Evolutionary conservation across 2,797 vertebrate species (phyloP).

Genomic region (Valencia hispanica): DNA sequence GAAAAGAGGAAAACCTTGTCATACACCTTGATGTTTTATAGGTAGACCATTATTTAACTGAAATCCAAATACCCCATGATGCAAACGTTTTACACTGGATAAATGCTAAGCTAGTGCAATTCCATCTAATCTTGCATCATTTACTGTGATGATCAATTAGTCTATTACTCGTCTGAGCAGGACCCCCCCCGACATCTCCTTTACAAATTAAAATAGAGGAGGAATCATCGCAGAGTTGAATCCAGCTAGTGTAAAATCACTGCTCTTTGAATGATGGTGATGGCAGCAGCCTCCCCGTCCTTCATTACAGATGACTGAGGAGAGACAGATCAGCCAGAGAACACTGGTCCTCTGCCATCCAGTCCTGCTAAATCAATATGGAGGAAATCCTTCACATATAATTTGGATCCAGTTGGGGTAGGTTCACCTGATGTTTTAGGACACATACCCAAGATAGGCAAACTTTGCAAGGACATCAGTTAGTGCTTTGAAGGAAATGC

Average conservation of each 20-base stretch:
- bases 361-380: conserved; percentile 62
- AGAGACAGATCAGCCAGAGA: conserved; percentile 27
- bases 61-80: conserved; percentile 29
- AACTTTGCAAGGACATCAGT: conserved; percentile 39
- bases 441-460: conserved; percentile 11
- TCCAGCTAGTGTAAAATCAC: conserved; percentile 33
- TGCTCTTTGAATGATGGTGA: conserved; percentile 44
- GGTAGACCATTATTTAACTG: conserved; percentile 19
- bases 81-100: conserved; percentile 4
- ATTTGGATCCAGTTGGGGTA: conserved; percentile 53
- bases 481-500: conserved; percentile 8
- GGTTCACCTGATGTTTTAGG: conserved; percentile 39
- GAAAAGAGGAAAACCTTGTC: conserved; percentile 8
- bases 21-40: conserved; percentile 38
- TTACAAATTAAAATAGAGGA: conserved; percentile 15
- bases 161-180: conserved; percentile 8
- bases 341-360: conserved; percentile 43
- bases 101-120: background rate
- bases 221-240: background rate
- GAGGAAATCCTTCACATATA: conserved; percentile 65
- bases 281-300: conserved; percentile 50
- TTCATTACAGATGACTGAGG: conserved; percentile 58
- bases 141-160: conserved; percentile 13
- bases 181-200: conserved; percentile 1
- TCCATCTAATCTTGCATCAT: background rate